phyloP scores from a whole-genome alignment of 2,113 vertebrate species.

The Osmerus mordax region DNA sequence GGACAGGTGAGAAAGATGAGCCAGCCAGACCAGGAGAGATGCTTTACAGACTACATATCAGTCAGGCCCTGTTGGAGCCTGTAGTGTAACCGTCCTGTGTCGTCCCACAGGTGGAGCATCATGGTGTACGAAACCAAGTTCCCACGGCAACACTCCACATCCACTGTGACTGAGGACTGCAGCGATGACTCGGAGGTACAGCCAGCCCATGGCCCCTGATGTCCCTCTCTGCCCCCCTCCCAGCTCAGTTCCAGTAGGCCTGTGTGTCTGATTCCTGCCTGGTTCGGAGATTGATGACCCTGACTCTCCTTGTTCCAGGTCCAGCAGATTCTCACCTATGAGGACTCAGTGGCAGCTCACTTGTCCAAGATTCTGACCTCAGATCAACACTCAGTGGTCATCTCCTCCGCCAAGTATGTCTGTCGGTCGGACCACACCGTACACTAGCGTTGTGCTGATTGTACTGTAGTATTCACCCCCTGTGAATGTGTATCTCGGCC shows the following conservation, averaged over 20 bases:
- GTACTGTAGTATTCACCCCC: neutral
- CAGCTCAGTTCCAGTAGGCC: neutral
- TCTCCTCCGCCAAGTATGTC: slow-evolving; percentile 93
- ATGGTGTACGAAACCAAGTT: slow-evolving; percentile 98
- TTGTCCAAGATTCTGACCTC: slow-evolving; percentile 95
- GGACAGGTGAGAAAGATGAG: slow-evolving; percentile 76
- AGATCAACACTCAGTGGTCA: slow-evolving; percentile 96
- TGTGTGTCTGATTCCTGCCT: neutral
- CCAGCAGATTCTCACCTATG: slow-evolving; percentile 94
- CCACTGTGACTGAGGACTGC: slow-evolving; percentile 82
- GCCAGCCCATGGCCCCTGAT: neutral
- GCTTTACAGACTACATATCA: neutral
- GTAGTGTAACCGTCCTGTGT: neutral
- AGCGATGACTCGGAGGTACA: slow-evolving; percentile 92
- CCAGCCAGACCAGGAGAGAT: neutral
- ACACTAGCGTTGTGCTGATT: no score
- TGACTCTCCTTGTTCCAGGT: slow-evolving; percentile 70
- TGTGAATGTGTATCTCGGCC: neutral
- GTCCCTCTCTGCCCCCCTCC: slow-evolving; percentile 4
- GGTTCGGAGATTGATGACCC: neutral
- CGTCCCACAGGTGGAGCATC: slow-evolving; percentile 86
- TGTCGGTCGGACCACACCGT: neutral
- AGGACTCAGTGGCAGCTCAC: slow-evolving; percentile 95
- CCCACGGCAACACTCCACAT: slow-evolving; percentile 81
- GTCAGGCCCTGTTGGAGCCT: neutral